A percentile compares a stretch with the other conserved stretches of the same genome.
These are phyloP conservation scores for Zophobas morio DNA, from an alignment of 1,140 invertebrate species.

Conservation along the genomic window DNA sequence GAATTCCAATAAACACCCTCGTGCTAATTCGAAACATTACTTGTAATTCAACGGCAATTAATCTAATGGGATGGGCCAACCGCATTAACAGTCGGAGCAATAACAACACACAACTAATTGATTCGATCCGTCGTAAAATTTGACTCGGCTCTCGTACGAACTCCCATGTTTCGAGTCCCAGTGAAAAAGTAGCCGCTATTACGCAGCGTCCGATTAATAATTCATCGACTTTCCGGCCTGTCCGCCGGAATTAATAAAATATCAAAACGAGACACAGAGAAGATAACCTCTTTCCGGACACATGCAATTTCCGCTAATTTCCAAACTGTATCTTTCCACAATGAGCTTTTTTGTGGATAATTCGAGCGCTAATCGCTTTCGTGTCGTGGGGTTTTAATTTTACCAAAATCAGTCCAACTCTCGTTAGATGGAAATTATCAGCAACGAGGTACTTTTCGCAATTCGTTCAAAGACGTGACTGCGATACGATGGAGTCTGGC, in stretches of 20 bases:
- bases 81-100: conserved; percentile 35
- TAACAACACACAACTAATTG: conserved; percentile 40
- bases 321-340: conserved; percentile 4
- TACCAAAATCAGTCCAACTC: conserved; percentile 26
- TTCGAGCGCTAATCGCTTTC: neutral
- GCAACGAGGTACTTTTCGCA: neutral
- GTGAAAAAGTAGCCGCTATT: conserved; percentile 9
- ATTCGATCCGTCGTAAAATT: conserved; percentile 15
- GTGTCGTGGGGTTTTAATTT: neutral
- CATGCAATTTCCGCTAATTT: conserved; percentile 42
- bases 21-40: conserved; percentile 26
- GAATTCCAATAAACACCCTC: conserved; percentile 34
- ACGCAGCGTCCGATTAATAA: conserved; percentile 20
- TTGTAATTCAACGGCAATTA: conserved; percentile 33
- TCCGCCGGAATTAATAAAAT: conserved; percentile 39
- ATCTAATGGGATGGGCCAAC: conserved; percentile 34
- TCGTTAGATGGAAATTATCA: conserved; percentile 19
- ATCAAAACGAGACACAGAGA: conserved; percentile 35
- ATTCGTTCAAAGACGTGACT: neutral
- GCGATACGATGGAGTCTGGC: neutral
- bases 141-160: neutral
- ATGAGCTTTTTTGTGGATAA: neutral
- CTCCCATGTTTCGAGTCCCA: neutral
- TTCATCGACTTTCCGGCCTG: conserved; percentile 21
- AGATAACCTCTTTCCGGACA: conserved; percentile 42